Evolutionary conservation across 1,140 invertebrate genomes (phyloP).

Genomic region (Nasonia giraulti): DNA sequence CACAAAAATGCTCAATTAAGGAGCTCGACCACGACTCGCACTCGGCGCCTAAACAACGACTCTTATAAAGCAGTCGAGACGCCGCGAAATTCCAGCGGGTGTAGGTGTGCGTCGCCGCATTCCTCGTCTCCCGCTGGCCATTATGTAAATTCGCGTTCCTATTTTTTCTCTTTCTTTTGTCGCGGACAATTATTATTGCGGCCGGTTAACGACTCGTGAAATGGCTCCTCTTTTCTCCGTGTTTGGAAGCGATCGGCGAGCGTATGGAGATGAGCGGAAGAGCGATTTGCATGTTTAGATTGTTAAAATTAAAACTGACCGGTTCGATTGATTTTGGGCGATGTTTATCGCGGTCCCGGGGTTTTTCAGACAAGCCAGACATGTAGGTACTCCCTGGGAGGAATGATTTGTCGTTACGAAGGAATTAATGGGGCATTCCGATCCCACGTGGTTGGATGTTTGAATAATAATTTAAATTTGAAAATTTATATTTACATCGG

Average conservation of each 20-base stretch:
- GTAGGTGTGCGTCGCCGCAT: constrained; percentile 21
- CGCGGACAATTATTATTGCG: constrained; percentile 8
- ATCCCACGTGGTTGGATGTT: too few species aligned
- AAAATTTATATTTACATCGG: too few species aligned
- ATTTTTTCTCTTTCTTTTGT: neutral
- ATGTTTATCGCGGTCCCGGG: neutral
- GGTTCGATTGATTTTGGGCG: neutral
- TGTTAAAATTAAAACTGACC: constrained; percentile 18
- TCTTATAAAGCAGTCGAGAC: neutral
- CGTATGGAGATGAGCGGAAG: neutral
- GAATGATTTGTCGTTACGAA: too few species aligned
- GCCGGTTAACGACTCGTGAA: constrained; percentile 2
- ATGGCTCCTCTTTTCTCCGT: neutral
- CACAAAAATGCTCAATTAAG: constrained; percentile 29
- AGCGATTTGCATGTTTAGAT: constrained; percentile 2
- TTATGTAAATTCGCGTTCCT: constrained; percentile 33
- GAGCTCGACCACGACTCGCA: neutral
- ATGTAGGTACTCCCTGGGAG: too few species aligned
- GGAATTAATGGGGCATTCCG: too few species aligned
- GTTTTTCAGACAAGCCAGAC: neutral
- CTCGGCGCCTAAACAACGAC: neutral
- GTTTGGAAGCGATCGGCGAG: neutral
- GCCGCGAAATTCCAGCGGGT: constrained; percentile 10
- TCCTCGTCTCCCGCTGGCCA: neutral
- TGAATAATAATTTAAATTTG: too few species aligned